Evolutionary conservation across 2,113 vertebrate species (phyloP), one percentile per base, ranked within the genome.

Genomic region (Miniopterus natalensis): DNA sequence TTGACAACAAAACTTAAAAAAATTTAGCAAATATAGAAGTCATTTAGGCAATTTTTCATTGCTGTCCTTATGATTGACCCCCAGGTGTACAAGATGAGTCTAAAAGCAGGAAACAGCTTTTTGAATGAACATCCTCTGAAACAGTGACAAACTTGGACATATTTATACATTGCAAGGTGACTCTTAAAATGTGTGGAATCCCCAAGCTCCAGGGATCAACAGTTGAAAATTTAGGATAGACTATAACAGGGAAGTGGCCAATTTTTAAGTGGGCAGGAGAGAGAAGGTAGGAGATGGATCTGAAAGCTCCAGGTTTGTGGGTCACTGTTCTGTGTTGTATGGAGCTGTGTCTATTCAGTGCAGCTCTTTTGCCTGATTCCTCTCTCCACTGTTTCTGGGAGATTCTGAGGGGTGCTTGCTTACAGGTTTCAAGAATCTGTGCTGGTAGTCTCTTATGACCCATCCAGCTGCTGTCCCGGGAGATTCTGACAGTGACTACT

Each of bases 1-100:
- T 73, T 53, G 17, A 90, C 70, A 77, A 91, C 23, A 88, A 78
- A 89, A 29, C 57, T 55, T 23, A 88, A 4, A 75, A 80, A 92
- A 74, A 57, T 49, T 87, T 49, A 74, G 12, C 29, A 53, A 68
- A 63, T 84, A 71, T 25, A 7, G 3, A 84, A 53, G 55, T 57
- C 66, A 12, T 20, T 40, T 8, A 77, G 61, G 42, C 5, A 57
- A 21, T 27, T 90, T 90, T 85, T 78, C 53, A 42, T 23, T 80
- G 55, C 57, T 73, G 5, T 89, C 29, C 57, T 90, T 86, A 63
- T 47, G 74, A 79, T 10, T 77, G 45, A 59, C 51, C 36, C 73
- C 86, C 21, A 53, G 8, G 21, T 77, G 25, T 71, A 36, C 1
- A 65, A 63, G 63, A 84, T 23, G 3, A 55, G 0, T 17, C 53